phyloP scores from a whole-genome alignment of 1,140 invertebrate species.

The Hycleus phaleratus region DNA sequence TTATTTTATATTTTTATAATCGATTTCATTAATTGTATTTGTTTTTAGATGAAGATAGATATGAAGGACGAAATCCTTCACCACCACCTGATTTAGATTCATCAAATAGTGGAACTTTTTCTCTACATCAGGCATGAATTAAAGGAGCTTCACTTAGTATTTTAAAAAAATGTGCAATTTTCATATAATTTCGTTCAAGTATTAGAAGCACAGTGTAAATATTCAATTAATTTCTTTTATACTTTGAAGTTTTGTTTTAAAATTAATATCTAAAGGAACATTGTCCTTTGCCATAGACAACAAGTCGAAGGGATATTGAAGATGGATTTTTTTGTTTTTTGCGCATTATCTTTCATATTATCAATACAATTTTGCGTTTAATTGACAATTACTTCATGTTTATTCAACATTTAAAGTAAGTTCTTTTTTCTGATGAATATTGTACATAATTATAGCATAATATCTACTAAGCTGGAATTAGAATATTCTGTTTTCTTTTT shows the following conservation, averaged over 20 bases:
- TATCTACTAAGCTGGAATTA: not conserved
- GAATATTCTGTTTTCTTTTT: not conserved
- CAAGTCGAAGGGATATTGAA: no score
- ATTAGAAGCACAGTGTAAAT: conserved; percentile 23
- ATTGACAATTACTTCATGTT: not conserved
- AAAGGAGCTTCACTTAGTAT: conserved; percentile 17
- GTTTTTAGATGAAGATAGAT: conserved; percentile 39
- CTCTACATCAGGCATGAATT: conserved; percentile 5
- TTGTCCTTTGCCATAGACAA: no score
- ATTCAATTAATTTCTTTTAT: conserved; percentile 21
- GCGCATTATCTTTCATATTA: not conserved
- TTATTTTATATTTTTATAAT: conserved; percentile 2
- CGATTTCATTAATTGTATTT: conserved; percentile 7
- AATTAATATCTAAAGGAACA: no score
- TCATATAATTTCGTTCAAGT: conserved; percentile 9
- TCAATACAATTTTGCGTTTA: not conserved
- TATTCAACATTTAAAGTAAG: not conserved
- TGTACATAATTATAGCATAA: conserved; percentile 1
- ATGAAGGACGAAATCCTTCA: conserved; percentile 40
- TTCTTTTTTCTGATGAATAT: not conserved
- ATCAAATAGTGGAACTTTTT: not conserved
- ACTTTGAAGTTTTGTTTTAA: conserved; percentile 33
- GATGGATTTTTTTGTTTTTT: not conserved
- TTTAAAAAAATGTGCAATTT: conserved; percentile 23
- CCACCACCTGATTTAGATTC: conserved; percentile 34